These are phyloP conservation scores for Drosophila affinis DNA, from an alignment of 2,888 invertebrate species.

Conservation along the genomic window DNA sequence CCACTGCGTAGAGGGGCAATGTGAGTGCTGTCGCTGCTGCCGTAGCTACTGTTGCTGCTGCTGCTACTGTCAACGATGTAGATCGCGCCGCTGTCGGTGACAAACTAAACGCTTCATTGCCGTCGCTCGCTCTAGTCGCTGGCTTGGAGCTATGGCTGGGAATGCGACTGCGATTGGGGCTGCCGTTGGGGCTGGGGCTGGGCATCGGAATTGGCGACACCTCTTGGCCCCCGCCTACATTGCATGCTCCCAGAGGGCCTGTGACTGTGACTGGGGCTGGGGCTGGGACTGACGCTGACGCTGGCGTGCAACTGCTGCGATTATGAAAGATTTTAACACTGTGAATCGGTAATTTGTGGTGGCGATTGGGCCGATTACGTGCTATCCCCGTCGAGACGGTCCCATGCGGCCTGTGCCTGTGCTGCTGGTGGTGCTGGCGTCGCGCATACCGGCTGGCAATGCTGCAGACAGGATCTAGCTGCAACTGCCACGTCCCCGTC, in stretches of 20 bases:
- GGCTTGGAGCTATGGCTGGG: conserved; percentile 10
- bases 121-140: conserved; percentile 44
- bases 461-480: conserved; percentile 80
- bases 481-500: conserved; percentile 28
- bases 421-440: conserved; percentile 68
- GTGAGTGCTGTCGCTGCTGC: not conserved
- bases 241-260: conserved; percentile 19
- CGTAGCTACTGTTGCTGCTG: conserved; percentile 29
- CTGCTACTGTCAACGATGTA: conserved; percentile 54
- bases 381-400: conserved; percentile 71
- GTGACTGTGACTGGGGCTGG: conserved; percentile 16
- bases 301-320: conserved; percentile 70
- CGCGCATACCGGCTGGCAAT: conserved; percentile 82
- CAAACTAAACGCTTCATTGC: conserved; percentile 58
- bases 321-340: conserved; percentile 83
- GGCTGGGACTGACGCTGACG: conserved; percentile 1
- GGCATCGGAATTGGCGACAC: conserved; percentile 25
- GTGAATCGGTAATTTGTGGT: conserved; percentile 82
- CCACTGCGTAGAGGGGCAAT: conserved; percentile 78
- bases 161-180: conserved; percentile 11
- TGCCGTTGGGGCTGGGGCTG: conserved; percentile 3
- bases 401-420: conserved; percentile 65
- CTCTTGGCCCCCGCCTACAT: conserved; percentile 30
- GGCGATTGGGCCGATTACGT: conserved; percentile 77
- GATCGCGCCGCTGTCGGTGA: conserved; percentile 70